Evolutionary conservation across 2,888 invertebrate genomes (phyloP).

Genomic region (Cephus sareptanus): DNA sequence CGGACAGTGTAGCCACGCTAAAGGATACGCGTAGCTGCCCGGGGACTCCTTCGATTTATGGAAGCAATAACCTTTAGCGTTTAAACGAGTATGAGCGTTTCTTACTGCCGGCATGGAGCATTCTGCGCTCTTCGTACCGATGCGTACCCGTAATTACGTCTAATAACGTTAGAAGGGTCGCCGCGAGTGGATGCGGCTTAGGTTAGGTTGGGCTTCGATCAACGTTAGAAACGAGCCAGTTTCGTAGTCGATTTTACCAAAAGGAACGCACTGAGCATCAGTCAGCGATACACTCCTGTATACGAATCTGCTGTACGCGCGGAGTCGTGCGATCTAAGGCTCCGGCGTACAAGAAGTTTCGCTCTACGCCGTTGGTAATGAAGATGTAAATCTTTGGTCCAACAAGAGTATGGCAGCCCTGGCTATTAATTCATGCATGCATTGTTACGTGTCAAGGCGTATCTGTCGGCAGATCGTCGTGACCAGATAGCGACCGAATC

Average conservation of each 20-base stretch:
- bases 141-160: slow-evolving; percentile 31
- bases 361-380: slow-evolving; percentile 41
- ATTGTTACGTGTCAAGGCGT: slow-evolving; percentile 61
- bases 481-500: slow-evolving; percentile 49
- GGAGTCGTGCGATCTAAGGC: background rate
- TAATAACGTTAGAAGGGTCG: slow-evolving; percentile 28
- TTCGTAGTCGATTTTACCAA: background rate
- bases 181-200: background rate
- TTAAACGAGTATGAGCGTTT: slow-evolving; percentile 26
- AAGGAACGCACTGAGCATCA: background rate
- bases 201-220: background rate
- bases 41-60: slow-evolving; percentile 38
- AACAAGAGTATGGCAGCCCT: slow-evolving; percentile 23
- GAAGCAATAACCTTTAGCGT: slow-evolving; percentile 46
- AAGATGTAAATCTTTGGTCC: slow-evolving; percentile 53
- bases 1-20: background rate
- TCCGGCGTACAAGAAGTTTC: background rate
- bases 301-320: background rate
- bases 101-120: slow-evolving; percentile 12
- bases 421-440: slow-evolving; percentile 63
- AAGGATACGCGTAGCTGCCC: slow-evolving; percentile 7
- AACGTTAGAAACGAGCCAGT: background rate
- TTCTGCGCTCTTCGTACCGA: slow-evolving; percentile 23
- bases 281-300: background rate
- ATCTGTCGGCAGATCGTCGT: slow-evolving; percentile 61